A percentile compares a stretch with the other conserved stretches of the same genome.
Conservation (phyloP, 2,888 invertebrate species). For the Ferrisia virgata region DNA sequence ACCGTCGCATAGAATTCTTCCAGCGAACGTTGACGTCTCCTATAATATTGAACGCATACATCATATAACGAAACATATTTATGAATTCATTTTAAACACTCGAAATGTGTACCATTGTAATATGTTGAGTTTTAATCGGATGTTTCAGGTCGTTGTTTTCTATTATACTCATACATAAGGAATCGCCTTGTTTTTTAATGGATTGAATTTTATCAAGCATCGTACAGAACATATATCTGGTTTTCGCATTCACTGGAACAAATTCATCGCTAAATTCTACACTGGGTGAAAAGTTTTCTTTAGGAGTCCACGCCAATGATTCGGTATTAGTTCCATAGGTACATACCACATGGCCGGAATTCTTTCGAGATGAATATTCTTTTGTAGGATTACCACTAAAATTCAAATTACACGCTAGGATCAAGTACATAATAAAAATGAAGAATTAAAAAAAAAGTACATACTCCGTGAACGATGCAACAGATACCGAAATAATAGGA, state of each 20-base stretch:
- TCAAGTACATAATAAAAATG: background rate
- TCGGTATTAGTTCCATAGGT: slow-evolving; percentile 49
- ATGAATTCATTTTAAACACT: background rate
- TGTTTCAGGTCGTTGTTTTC: background rate
- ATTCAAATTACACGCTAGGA: slow-evolving; percentile 49
- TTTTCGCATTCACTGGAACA: background rate
- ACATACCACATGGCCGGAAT: slow-evolving; percentile 62
- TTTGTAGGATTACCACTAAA: slow-evolving; percentile 52
- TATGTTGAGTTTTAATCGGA: background rate
- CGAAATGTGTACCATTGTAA: background rate
- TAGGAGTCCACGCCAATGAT: slow-evolving; percentile 27
- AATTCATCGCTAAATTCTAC: slow-evolving; percentile 38
- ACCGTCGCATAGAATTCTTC: slow-evolving; percentile 73
- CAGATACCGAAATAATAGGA: background rate
- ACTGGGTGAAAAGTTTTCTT: background rate
- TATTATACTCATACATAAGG: background rate
- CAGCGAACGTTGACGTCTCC: slow-evolving; percentile 59
- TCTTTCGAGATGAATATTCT: slow-evolving; percentile 55
- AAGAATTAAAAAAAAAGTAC: background rate
- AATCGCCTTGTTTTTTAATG: background rate
- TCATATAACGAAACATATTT: background rate
- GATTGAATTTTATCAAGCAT: background rate
- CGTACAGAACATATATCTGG: background rate
- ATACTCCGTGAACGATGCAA: background rate
- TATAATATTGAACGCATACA: slow-evolving; percentile 50